Conservation (phyloP, 2,888 invertebrate genomes). For the Gasteruption jaculator region DNA sequence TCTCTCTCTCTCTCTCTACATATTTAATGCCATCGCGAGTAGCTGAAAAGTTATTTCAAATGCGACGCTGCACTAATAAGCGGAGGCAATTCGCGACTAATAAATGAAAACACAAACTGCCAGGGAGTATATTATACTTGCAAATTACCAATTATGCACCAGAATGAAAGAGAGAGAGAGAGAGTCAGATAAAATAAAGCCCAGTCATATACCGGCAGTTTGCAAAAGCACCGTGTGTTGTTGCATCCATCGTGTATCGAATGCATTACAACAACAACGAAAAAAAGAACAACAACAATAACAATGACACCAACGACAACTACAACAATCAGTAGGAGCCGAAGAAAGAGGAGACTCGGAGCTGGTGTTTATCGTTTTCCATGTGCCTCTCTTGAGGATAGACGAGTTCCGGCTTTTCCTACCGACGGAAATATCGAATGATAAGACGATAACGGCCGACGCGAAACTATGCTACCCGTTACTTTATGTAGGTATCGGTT, state of each 20-base stretch:
- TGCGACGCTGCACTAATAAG: conserved; percentile 39
- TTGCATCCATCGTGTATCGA: too few species aligned
- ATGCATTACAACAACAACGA: neutral
- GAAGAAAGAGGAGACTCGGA: conserved; percentile 1
- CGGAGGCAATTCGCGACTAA: conserved; percentile 39
- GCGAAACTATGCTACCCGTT: too few species aligned
- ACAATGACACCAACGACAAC: neutral
- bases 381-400: conserved; percentile 10
- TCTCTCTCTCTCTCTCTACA: neutral
- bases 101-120: conserved; percentile 39
- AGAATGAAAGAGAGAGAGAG: too few species aligned
- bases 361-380: conserved; percentile 16
- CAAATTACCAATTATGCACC: conserved; percentile 44
- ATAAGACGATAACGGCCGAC: too few species aligned
- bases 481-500: too few species aligned
- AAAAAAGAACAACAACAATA: neutral
- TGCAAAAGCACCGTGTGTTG: too few species aligned
- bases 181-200: too few species aligned
- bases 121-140: conserved; percentile 39
- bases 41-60: conserved; percentile 22
- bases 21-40: neutral
- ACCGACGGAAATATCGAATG: conserved; percentile 7
- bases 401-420: conserved; percentile 16
- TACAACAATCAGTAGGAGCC: conserved; percentile 6
- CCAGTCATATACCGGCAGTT: too few species aligned